Base-by-base conservation (phyloP, 2,797 vertebrate species). In the Malacoraja senta region DNA sequence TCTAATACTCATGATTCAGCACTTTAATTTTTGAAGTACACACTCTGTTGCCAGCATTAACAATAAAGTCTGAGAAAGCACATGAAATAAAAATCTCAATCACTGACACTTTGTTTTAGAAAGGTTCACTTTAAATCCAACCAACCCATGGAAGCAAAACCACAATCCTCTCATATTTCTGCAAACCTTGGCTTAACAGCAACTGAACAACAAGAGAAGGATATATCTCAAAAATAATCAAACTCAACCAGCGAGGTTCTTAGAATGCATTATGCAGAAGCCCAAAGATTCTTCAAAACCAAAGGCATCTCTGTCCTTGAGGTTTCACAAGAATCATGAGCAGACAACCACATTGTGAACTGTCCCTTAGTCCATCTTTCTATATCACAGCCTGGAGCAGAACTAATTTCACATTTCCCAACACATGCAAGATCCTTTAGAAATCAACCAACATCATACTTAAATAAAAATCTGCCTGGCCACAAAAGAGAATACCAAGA, bases 301-400 rank as follows among this genome's bases (percentile, higher is more conserved):
- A 44, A 83, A 83, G 80, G 44, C 44, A 74, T 76, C 90, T 58
- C 12, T 92, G 38, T 58, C 71, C 90, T 92, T 92, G 71, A 92
- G 38, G 38, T 29, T 92, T 76, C 90, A 91, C 21, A 92, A 92
- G 38, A 92, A 44, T 74, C 35, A 76, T 76, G 8, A 15, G 76
- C 53, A 17, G 15, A 92, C 90, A 24, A 29, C 71, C 38, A 58
- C 90, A 92, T 76, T 44, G 1, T 92, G 68, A 44, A 26, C 13
- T 74, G 35, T 12, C 32, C 68, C 90, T 91, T 72, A 35, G 65
- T 91, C 65, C 90, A 92, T 76, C 90, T 7, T 29, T 53, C 3
- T 35, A 53, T 44, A 76, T 53, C 10, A n/a, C 6, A 53, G 90
- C 12, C 38, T 74, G 65, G 63, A 76, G 35, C 68, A 76, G 90